Evolutionary conservation across 2,113 vertebrate genomes (phyloP).

Genomic region (Casuarius casuarius): DNA sequence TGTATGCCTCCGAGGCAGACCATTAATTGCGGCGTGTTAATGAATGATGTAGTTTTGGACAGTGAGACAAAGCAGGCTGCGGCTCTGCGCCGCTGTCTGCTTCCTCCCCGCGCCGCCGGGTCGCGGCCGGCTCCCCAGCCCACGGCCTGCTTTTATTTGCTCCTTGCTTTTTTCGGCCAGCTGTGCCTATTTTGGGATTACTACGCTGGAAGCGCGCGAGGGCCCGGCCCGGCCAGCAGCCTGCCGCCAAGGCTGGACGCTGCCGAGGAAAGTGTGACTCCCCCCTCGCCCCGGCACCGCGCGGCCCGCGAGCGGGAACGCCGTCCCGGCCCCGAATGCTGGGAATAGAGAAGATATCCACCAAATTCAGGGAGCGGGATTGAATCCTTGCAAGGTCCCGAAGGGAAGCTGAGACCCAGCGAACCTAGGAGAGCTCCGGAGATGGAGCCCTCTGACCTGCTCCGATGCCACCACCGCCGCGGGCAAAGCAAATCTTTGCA

Average conservation of each 20-base stretch:
- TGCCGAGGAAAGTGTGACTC: constrained; percentile 7
- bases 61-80: constrained; percentile 44
- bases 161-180: background rate
- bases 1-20: constrained; percentile 63
- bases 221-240: fast-evolving
- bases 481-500: background rate
- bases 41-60: constrained; percentile 57
- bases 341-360: background rate
- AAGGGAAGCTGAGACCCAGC: background rate
- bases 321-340: background rate
- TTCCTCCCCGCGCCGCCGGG: background rate
- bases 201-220: background rate
- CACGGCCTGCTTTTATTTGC: background rate
- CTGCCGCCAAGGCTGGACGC: constrained; percentile 14
- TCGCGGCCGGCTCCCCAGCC: constrained; percentile 19
- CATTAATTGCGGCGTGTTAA: constrained; percentile 71
- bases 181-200: constrained; percentile 44
- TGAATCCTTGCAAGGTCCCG: background rate
- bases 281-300: background rate
- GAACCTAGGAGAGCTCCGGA: background rate
- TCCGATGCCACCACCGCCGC: fast-evolving
- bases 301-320: background rate
- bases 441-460: fast-evolving
- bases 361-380: background rate
- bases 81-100: constrained; percentile 14